A percentile compares a stretch with the other conserved stretches of the same genome.
These are phyloP conservation scores for Molossus alvarezi DNA, from an alignment of 2,797 vertebrate species.

Conservation along the genomic window DNA sequence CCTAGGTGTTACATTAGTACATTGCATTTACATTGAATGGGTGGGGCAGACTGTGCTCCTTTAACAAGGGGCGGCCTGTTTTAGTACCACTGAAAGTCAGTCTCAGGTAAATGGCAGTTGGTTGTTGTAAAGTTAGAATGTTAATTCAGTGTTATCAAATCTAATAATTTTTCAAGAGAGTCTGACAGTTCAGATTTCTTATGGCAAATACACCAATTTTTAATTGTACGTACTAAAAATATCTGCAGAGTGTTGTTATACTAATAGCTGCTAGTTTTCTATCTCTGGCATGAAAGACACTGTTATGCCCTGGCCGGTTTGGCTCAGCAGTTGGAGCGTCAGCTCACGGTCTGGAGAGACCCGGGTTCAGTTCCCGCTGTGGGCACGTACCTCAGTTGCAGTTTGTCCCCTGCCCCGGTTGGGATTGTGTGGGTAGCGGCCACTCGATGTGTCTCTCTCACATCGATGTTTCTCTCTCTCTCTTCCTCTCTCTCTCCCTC, in stretches of 20 bases:
- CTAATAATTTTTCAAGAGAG: conserved; percentile 42
- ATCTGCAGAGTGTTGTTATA: not conserved
- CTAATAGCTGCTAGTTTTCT: not conserved
- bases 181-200: conserved; percentile 43
- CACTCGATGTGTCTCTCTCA: too few relatives aligned
- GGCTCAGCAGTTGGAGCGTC: too few relatives aligned
- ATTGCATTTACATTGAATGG: not conserved
- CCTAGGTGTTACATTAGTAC: not conserved
- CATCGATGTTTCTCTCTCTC: too few relatives aligned
- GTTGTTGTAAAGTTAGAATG: not conserved
- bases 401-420: too few relatives aligned
- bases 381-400: too few relatives aligned
- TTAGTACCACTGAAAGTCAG: not conserved
- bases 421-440: too few relatives aligned
- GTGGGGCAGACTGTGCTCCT: not conserved
- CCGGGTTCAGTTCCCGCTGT: too few relatives aligned
- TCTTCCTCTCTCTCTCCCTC: too few relatives aligned
- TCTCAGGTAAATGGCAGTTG: not conserved
- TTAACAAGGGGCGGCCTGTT: not conserved
- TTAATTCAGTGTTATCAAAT: not conserved
- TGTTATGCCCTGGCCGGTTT: not conserved
- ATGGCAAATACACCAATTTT: conserved; percentile 38
- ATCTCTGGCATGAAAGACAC: not conserved
- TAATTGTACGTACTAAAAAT: not conserved
- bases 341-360: too few relatives aligned